Evolutionary conservation across 2,113 vertebrate genomes (phyloP).

Genomic region (Narcine bancroftii): DNA sequence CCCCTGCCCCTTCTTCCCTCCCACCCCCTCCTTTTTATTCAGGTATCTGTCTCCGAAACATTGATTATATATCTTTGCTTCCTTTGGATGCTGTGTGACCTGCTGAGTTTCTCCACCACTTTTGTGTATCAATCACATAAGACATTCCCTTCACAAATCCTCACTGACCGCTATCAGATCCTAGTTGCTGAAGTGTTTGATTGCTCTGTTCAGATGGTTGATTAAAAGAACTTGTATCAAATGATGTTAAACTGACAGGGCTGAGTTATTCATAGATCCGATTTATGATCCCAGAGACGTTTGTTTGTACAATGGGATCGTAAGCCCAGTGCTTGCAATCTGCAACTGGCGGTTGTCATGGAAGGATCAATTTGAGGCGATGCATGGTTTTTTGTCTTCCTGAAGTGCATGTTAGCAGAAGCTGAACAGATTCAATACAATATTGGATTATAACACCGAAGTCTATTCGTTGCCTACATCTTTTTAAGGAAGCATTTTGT

Average conservation of each 20-base stretch:
- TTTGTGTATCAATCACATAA: background rate
- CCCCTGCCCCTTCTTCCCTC: too few relatives aligned
- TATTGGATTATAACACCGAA: background rate
- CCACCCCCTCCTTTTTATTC: too few relatives aligned
- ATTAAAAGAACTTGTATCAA: background rate
- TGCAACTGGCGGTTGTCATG: background rate
- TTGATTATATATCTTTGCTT: too few relatives aligned
- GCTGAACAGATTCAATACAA: background rate
- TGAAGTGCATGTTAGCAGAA: background rate
- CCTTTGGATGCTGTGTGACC: too few relatives aligned
- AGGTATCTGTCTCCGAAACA: too few relatives aligned
- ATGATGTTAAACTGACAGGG: background rate
- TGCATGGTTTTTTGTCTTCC: background rate
- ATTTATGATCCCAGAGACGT: background rate
- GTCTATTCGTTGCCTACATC: background rate
- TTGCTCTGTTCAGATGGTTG: background rate
- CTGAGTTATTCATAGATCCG: background rate
- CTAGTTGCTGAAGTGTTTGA: background rate
- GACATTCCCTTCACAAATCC: background rate
- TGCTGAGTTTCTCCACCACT: background rate
- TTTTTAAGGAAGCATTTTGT: background rate
- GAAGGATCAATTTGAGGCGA: background rate
- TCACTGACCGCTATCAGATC: background rate
- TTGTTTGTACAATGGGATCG: background rate
- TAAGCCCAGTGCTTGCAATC: background rate